Conservation (phyloP, 2,113 vertebrate genomes). For the Microcebus griseorufus region DNA sequence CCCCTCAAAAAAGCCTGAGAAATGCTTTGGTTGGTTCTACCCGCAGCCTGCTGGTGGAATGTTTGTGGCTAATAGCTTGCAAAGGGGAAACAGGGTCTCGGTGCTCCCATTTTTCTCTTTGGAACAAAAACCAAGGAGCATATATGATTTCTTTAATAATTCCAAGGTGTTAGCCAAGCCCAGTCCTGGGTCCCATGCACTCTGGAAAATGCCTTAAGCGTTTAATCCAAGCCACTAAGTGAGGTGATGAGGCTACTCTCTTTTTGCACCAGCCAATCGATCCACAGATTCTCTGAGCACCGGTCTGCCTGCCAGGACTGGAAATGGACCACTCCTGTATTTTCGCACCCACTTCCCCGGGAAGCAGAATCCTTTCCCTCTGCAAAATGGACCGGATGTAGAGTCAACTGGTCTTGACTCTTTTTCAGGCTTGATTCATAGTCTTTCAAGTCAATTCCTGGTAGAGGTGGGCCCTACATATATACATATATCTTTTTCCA, state of each 20-base stretch:
- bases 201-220: neutral
- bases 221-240: conserved; percentile 1
- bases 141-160: neutral
- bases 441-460: conserved; percentile 65
- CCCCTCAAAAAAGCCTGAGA: neutral
- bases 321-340: conserved; percentile 39
- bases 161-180: conserved; percentile 8
- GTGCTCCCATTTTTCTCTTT: neutral
- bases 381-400: neutral
- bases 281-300: neutral
- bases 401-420: neutral
- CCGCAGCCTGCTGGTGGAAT: neutral
- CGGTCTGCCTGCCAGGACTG: neutral
- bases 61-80: neutral
- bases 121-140: neutral
- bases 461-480: neutral
- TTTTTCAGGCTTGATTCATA: conserved; percentile 48
- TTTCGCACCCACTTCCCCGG: neutral
- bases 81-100: neutral
- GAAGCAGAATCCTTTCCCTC: conserved; percentile 1
- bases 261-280: neutral
- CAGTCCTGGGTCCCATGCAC: neutral
- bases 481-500: neutral
- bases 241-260: neutral
- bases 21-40: neutral